Base-by-base conservation (phyloP, 2,888 invertebrate species). In the Drosophila melanosoma region DNA sequence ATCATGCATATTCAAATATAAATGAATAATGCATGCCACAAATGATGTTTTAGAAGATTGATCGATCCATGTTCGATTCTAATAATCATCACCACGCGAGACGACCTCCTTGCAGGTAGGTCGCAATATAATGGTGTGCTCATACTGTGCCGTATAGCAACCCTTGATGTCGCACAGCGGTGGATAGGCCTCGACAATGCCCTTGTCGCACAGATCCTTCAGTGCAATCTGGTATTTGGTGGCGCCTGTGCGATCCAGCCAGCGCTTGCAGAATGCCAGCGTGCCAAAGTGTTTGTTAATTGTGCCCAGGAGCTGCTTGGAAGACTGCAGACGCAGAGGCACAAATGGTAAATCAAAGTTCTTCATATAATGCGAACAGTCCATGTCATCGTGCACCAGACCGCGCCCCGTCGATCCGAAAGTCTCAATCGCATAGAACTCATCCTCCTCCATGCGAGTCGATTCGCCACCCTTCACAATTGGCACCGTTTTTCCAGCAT, bases 311-410 rank as follows among this genome's bases (percentile, higher is more conserved):
- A 99, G 94, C 66, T 97, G 96, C 93, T 99, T 99, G 23, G 99
- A 99, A 69, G 98, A 98, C 90, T 97, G 96, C 91, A 99, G 94
- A 96, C 98, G 95, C 66, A 99, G 94, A 23, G 99, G 99, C 66
- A 99, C 97, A 92, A 97, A 98, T 78, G 96, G 95, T 83, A 96
- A 96, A 90, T 99, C 99, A 92, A 97, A 99, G 93, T 99, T 98
- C 94, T 99, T 99, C 99, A 99, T 99, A 93, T 99, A 99, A 94
- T 99, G 99, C 20, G 99, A 99, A 89, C 98, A 98, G 91, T 99
- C 99, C 97, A 99, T 98, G 91, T 99, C 99, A 92, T 99, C 99
- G 92, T 99, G 99, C 2, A 99, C 99, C 71, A 96, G 94, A 0
- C 97, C 98, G 61, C 96, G 95, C 2, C 99, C 99, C 1, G 99